phyloP scores from a whole-genome alignment of 2,797 vertebrate genomes.

The Pseudochirops cupreus region DNA sequence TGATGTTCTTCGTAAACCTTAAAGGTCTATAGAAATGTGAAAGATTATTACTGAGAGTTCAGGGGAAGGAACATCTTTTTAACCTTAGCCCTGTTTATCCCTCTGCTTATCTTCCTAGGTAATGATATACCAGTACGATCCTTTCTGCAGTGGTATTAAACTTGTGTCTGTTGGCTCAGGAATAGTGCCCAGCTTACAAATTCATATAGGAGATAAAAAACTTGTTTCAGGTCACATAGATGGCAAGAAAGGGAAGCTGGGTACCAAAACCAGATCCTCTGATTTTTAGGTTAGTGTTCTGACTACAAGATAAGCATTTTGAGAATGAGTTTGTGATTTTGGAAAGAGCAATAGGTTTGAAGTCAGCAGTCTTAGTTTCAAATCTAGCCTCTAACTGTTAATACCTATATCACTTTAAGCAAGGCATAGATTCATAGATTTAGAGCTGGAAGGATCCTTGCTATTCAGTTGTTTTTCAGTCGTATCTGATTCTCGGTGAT shows the following conservation, averaged over 20 bases:
- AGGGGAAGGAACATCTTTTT: neutral
- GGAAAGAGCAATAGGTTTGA: too few species aligned
- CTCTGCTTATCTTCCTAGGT: neutral
- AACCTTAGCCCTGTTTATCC: neutral
- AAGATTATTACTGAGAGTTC: neutral
- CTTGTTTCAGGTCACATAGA: neutral
- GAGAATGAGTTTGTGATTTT: neutral
- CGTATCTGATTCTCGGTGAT: neutral
- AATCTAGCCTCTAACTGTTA: neutral
- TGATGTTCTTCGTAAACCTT: neutral
- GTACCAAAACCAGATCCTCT: slow-evolving; percentile 49
- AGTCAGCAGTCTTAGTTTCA: neutral
- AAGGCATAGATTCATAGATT: neutral
- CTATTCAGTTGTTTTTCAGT: neutral
- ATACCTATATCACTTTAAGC: neutral
- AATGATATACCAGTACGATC: neutral
- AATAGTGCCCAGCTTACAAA: neutral
- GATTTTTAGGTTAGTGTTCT: slow-evolving; percentile 37
- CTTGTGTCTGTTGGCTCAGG: neutral
- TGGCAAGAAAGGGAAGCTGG: slow-evolving; percentile 28
- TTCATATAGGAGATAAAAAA: slow-evolving; percentile 31
- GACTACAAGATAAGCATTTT: neutral
- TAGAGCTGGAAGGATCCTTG: neutral
- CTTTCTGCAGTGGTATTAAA: slow-evolving; percentile 3
- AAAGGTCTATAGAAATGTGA: neutral